Conservation (phyloP, 2,113 vertebrate genomes). For the Butorides virescens region DNA sequence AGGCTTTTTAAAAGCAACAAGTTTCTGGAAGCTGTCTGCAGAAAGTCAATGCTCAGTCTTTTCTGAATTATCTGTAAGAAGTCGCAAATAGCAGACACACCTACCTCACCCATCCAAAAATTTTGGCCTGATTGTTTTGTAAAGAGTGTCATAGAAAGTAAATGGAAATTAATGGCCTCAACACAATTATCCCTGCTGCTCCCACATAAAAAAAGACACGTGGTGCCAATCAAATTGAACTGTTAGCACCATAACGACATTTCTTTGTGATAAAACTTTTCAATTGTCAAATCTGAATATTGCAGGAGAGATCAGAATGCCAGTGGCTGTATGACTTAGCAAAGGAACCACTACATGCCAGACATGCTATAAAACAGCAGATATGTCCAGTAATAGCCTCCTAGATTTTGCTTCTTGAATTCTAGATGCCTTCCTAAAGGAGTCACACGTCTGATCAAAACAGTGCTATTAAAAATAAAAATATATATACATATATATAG, state of each 20-base stretch:
- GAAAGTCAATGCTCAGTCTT: not conserved
- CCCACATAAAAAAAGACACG: not conserved
- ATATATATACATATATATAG: not conserved
- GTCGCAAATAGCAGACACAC: not conserved
- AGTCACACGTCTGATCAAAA: not conserved
- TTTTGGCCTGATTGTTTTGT: not conserved
- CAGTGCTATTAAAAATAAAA: not conserved
- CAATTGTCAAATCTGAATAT: not conserved
- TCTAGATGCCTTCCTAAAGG: not conserved
- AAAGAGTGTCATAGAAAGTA: not conserved
- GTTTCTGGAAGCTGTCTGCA: not conserved
- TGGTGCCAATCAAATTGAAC: not conserved
- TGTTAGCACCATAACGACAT: not conserved
- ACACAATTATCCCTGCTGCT: not conserved
- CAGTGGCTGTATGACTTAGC: not conserved
- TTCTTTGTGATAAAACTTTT: not conserved
- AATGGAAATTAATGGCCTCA: not conserved
- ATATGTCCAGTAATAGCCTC: not conserved
- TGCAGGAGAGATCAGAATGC: not conserved
- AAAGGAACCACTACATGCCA: not conserved
- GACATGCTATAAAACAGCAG: not conserved
- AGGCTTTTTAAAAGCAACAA: not conserved
- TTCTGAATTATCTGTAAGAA: not conserved
- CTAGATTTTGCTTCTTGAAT: not conserved
- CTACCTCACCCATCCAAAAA: not conserved